Evolutionary conservation across 1,140 invertebrate species (phyloP), one percentile per base, ranked within the genome.

Genomic region (Drosophila grimshawi): DNA sequence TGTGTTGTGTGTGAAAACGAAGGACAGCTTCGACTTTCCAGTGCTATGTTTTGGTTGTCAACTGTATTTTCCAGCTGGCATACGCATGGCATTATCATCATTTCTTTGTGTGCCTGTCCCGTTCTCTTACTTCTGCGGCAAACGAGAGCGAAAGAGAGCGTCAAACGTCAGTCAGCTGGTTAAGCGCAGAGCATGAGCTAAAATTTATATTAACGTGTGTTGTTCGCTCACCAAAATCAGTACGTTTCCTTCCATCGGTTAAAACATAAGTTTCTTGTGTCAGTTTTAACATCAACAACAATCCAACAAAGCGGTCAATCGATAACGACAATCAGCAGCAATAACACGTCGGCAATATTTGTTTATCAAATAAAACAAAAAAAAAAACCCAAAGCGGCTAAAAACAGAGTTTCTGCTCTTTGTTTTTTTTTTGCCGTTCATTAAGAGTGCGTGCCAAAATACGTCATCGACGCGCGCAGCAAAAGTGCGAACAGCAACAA

Each of bases 391-490:
- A 72, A 80, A 80, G 67, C 61, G 61, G 51, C 45, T 52, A 3
- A 52, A 45, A 59, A 32, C 51, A 43, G 55, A 48, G 35, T 61
- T 61, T 49, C 29, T 33, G 65, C 48, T 62, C 60, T 64, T 60
- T 29, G 52, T 69, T 75, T 78, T 75, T 71, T 78, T 59, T 32
- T 49, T 45, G 45, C 62, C 37, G 69, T 81, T 59, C 51, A 78
- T 80, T 85, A 68, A 63, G 81, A 73, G 81, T 77, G 80, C 80
- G 75, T 81, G 75, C 74, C 74, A 69, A 79, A 81, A 81, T 89
- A 88, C 83, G 83, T 88, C 83, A 88, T 89, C 85, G 85, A 88
- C 80, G 80, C 85, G 85, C 83, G 83, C 85, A 86, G 55, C 75
- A 49, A 61, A 72, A 76, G 67, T 68, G 57, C 51, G 51, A 49